phyloP scores from a whole-genome alignment of 1,140 invertebrate species.

The Leptinotarsa defecta region DNA sequence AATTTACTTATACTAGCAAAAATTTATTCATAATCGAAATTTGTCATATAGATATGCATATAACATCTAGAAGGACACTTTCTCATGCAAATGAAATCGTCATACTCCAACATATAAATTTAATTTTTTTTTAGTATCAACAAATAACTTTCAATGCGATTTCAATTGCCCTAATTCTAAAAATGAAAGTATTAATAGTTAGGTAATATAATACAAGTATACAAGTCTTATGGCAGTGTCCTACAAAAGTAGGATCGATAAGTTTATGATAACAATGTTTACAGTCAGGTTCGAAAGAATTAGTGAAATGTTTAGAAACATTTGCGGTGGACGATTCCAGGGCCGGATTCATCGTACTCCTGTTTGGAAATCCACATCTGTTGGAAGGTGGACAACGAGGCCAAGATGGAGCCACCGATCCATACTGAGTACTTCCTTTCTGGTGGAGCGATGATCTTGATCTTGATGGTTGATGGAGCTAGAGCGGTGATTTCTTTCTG shows the following conservation, averaged over 20 bases:
- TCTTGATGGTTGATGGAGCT: constrained; percentile 89
- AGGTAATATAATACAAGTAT: constrained; percentile 9
- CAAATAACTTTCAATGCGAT: constrained; percentile 12
- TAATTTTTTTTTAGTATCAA: background rate
- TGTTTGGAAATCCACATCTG: constrained; percentile 97
- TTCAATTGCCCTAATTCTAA: background rate
- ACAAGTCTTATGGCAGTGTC: constrained; percentile 27
- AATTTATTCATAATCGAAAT: background rate
- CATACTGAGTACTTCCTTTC: constrained; percentile 91
- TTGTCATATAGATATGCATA: background rate
- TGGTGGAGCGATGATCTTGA: constrained; percentile 92
- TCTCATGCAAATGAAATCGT: constrained; percentile 9
- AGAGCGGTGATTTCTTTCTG: constrained; percentile 87
- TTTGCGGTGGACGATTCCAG: constrained; percentile 93
- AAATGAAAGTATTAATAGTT: background rate
- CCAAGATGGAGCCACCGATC: constrained; percentile 87
- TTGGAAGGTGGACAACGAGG: constrained; percentile 87
- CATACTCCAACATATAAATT: background rate
- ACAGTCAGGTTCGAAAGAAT: background rate
- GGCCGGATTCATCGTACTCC: constrained; percentile 93
- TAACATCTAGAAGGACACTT: background rate
- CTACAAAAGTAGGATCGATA: constrained; percentile 11
- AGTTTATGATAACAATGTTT: constrained; percentile 4
- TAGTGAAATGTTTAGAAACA: constrained; percentile 77
- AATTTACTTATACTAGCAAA: background rate